Percentiles rank a stretch among this genome's conserved stretches.
Conservation (phyloP, 2,113 vertebrate genomes). For the Vidua chalybeata region DNA sequence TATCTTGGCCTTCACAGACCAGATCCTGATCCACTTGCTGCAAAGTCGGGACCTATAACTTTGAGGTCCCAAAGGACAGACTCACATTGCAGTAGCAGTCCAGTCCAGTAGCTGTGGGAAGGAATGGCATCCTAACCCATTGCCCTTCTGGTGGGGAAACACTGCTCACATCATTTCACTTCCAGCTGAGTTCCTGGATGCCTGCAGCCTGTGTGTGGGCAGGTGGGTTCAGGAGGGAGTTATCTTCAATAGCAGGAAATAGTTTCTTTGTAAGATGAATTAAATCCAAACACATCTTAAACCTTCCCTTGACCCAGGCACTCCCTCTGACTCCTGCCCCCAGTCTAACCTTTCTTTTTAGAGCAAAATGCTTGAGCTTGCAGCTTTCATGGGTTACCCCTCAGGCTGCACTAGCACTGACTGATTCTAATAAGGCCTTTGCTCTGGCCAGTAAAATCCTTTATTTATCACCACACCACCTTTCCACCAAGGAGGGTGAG, state of each 20-base stretch:
- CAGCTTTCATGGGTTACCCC: conserved; percentile 39
- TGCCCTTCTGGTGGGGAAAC: conserved; percentile 62
- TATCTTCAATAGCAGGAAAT: conserved; percentile 71
- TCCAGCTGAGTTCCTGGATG: conserved; percentile 66
- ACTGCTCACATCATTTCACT: conserved; percentile 54
- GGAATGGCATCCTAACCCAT: conserved; percentile 58
- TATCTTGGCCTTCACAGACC: not conserved
- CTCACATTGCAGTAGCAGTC: not conserved
- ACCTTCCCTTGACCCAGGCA: conserved; percentile 66
- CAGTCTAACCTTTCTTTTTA: conserved; percentile 56
- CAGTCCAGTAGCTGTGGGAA: conserved; percentile 37
- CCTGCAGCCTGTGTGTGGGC: conserved; percentile 70
- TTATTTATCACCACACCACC: conserved; percentile 10
- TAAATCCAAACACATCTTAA: conserved; percentile 70
- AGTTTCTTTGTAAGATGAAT: conserved; percentile 69
- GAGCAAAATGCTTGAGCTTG: conserved; percentile 44
- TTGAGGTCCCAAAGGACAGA: not conserved
- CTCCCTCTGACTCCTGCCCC: conserved; percentile 64
- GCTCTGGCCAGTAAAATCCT: conserved; percentile 11
- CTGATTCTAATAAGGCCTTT: conserved; percentile 37
- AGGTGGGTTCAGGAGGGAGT: conserved; percentile 70
- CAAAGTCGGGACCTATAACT: not conserved
- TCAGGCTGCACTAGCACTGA: not conserved
- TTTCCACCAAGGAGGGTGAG: not conserved
- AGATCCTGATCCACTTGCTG: not conserved